These are phyloP conservation scores for Ceryle rudis DNA, from an alignment of 2,797 vertebrate species.

Conservation along the genomic window DNA sequence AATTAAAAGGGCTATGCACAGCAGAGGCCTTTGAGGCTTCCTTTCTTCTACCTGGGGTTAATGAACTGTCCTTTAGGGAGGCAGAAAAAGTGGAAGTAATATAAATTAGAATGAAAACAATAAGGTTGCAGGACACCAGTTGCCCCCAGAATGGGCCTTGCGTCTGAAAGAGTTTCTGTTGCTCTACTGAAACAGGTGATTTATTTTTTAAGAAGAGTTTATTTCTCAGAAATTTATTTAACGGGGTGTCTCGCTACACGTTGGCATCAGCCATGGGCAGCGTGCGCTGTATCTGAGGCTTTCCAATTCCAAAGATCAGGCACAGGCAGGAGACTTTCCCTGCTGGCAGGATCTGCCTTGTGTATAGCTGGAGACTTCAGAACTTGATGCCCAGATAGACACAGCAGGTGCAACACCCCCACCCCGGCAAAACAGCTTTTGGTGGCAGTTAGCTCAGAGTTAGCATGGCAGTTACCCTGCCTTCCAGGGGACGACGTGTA, in stretches of 20 bases:
- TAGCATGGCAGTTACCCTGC: no score
- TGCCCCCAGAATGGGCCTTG: background rate
- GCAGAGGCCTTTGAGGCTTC: background rate
- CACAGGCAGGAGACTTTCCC: background rate
- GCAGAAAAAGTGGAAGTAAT: background rate
- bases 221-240: background rate
- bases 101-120: background rate
- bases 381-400: rapidly evolving
- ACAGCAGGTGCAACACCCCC: no score
- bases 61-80: background rate
- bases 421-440: background rate
- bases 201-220: background rate
- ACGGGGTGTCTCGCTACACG: rapidly evolving
- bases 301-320: rapidly evolving
- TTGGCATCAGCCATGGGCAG: background rate
- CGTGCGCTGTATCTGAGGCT: background rate
- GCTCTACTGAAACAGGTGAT: background rate
- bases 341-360: background rate
- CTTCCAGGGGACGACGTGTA: background rate
- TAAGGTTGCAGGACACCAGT: rapidly evolving
- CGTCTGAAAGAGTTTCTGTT: background rate
- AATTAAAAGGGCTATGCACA: background rate
- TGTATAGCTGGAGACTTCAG: background rate
- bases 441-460: background rate
- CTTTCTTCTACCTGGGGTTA: background rate